Evolutionary conservation across 2,888 invertebrate species (phyloP).

Genomic region (Lasioglossum vierecki): DNA sequence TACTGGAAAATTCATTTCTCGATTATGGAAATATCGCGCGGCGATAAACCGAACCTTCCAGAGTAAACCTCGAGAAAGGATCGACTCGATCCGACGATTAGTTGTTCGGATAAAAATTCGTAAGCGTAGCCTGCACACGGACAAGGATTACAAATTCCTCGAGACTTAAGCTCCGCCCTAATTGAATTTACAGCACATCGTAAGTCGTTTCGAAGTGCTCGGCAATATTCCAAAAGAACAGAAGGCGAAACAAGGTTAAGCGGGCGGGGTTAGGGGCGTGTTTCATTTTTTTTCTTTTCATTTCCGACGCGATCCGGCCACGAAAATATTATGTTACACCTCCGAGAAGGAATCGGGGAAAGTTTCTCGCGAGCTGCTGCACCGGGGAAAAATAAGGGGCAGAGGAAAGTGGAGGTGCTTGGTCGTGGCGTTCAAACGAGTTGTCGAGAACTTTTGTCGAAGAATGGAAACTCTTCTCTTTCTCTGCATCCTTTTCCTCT

Average conservation of each 20-base stretch:
- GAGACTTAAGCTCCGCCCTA: neutral
- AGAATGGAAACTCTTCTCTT: slow-evolving; percentile 74
- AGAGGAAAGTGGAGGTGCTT: slow-evolving; percentile 62
- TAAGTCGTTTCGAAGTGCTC: neutral
- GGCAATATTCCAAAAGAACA: slow-evolving; percentile 10
- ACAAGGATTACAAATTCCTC: neutral
- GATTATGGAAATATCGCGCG: neutral
- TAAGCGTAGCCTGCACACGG: neutral
- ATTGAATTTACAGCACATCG: neutral
- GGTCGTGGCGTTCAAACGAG: slow-evolving; percentile 77
- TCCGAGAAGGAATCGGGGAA: slow-evolving; percentile 56
- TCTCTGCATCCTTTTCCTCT: slow-evolving; percentile 36
- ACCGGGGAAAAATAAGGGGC: slow-evolving; percentile 57
- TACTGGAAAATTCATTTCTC: neutral
- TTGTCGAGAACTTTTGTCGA: slow-evolving; percentile 76
- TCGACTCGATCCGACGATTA: neutral
- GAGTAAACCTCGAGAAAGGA: neutral
- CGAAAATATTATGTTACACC: slow-evolving; percentile 70
- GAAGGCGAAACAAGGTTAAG: neutral
- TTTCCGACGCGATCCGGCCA: slow-evolving; percentile 42
- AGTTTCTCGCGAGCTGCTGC: slow-evolving; percentile 58
- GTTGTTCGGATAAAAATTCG: neutral
- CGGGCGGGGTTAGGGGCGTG: neutral
- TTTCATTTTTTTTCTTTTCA: slow-evolving; percentile 35
- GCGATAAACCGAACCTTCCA: neutral